These are phyloP conservation scores for Erinaceus europaeus DNA, from an alignment of 2,113 vertebrate species.

Conservation along the genomic window DNA sequence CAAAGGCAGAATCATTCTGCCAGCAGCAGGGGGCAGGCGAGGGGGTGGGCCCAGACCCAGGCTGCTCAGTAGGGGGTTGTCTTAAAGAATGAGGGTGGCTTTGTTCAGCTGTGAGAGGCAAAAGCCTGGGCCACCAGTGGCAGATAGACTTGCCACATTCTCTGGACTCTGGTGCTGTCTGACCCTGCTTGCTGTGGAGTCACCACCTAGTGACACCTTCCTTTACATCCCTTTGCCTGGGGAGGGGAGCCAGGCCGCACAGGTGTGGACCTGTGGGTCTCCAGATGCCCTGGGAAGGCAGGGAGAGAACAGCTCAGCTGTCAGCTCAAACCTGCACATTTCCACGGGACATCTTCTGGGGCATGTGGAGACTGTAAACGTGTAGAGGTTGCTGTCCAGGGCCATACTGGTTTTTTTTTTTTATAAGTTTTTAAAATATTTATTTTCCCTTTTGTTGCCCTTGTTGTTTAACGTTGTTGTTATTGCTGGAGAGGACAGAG, in stretches of 20 bases:
- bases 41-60: conserved; percentile 1
- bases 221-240: background rate
- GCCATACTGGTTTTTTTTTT: too few species aligned
- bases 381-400: background rate
- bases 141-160: background rate
- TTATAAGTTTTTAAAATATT: too few species aligned
- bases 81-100: conserved; percentile 29
- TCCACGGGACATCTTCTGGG: background rate
- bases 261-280: background rate
- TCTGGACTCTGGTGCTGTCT: background rate
- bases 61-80: conserved; percentile 35
- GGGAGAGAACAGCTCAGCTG: background rate
- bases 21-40: background rate
- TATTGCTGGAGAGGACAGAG: too few species aligned
- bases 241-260: background rate
- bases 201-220: background rate
- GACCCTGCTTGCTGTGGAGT: background rate
- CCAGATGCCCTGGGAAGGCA: fast-evolving
- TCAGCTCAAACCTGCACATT: background rate
- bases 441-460: too few species aligned
- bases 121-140: background rate
- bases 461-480: too few species aligned
- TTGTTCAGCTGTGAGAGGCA: conserved; percentile 33
- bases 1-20: conserved; percentile 23
- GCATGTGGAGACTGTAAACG: background rate